Evolutionary conservation across 2,113 vertebrate species (phyloP).

Genomic region (Notothenia rossii): DNA sequence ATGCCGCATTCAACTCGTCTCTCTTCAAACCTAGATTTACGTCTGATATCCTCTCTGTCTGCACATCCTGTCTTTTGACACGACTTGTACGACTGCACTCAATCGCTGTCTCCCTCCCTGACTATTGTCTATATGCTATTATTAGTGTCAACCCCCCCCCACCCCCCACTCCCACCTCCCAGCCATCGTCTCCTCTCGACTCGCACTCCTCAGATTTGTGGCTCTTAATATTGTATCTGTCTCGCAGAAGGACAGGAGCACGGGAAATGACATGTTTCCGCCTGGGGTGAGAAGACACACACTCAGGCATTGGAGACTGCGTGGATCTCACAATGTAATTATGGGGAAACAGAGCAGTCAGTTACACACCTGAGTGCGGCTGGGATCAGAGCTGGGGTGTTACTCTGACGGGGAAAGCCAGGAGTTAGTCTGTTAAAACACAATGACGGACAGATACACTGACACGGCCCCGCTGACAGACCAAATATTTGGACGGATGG

Average conservation of each 20-base stretch:
- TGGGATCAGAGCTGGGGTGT: slow-evolving; percentile 71
- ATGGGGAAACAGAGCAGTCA: slow-evolving; percentile 79
- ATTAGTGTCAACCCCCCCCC: slow-evolving; percentile 74
- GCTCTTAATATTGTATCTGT: slow-evolving; percentile 84
- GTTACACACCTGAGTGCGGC: slow-evolving; percentile 79
- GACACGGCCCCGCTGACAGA: slow-evolving; percentile 63
- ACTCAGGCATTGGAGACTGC: slow-evolving; percentile 60
- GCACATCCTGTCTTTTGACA: slow-evolving; percentile 76
- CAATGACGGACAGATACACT: slow-evolving; percentile 72
- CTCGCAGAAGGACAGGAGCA: slow-evolving; percentile 79
- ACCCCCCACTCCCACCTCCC: slow-evolving; percentile 16
- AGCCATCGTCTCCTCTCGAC: slow-evolving; percentile 68
- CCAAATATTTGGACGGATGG: slow-evolving; percentile 71
- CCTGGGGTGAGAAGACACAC: slow-evolving; percentile 72
- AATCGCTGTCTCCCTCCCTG: slow-evolving; percentile 66
- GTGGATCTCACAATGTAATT: slow-evolving; percentile 79
- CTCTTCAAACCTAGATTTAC: slow-evolving; percentile 68
- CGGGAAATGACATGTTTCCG: slow-evolving; percentile 81
- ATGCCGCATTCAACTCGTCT: slow-evolving; percentile 56
- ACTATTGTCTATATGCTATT: slow-evolving; percentile 78
- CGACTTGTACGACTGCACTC: slow-evolving; percentile 74
- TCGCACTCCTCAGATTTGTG: slow-evolving; percentile 79
- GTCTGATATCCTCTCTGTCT: slow-evolving; percentile 73
- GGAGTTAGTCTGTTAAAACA: slow-evolving; percentile 79
- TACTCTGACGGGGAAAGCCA: slow-evolving; percentile 69